A percentile compares a stretch with the other conserved stretches of the same genome.
These are phyloP conservation scores for Pycnonotus jocosus DNA, from an alignment of 2,113 vertebrate species.

Conservation along the genomic window DNA sequence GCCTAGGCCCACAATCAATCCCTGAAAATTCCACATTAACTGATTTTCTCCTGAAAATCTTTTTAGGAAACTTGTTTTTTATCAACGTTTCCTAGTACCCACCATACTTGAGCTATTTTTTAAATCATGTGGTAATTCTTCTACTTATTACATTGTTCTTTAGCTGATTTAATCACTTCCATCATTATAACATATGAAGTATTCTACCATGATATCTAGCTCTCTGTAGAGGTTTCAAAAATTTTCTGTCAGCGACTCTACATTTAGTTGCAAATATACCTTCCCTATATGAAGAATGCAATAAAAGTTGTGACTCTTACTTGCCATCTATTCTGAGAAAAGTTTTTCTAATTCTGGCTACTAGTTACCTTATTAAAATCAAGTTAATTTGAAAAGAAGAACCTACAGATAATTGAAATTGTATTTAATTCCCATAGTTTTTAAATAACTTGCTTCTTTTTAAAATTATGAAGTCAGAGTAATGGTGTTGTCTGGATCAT, in stretches of 20 bases:
- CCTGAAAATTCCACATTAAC: background rate
- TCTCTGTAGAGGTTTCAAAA: background rate
- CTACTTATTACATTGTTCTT: background rate
- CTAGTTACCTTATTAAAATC: background rate
- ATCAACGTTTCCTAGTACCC: background rate
- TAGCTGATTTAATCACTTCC: background rate
- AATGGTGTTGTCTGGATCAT: background rate
- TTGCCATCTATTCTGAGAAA: background rate
- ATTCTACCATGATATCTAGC: background rate
- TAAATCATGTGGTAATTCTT: background rate
- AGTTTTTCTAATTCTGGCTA: background rate
- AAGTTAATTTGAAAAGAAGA: background rate
- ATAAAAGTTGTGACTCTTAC: background rate
- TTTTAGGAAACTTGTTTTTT: background rate
- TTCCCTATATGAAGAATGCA: background rate
- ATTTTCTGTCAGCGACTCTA: background rate
- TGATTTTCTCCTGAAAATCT: background rate
- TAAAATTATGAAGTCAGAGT: background rate
- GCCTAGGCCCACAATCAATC: rapidly evolving
- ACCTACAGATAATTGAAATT: background rate
- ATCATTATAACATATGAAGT: background rate
- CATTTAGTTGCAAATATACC: background rate
- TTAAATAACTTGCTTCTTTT: background rate
- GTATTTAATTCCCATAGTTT: background rate
- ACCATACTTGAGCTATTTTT: background rate